Evolutionary conservation across 2,113 vertebrate species (phyloP).

Genomic region (Anhinga anhinga): DNA sequence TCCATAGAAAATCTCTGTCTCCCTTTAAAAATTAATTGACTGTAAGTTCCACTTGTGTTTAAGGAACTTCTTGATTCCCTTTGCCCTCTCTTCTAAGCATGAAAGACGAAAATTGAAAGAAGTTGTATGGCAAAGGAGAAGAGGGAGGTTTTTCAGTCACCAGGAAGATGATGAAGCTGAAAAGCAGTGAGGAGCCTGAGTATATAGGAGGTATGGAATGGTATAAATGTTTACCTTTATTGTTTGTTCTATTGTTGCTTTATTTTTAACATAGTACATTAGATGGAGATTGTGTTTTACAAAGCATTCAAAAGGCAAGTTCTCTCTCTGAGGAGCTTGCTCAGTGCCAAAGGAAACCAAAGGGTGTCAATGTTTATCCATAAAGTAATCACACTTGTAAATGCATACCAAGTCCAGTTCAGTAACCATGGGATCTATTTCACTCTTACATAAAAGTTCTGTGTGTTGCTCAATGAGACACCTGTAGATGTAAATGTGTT

Average conservation of each 20-base stretch:
- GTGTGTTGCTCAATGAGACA: background rate
- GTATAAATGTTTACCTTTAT: background rate
- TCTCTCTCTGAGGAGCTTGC: background rate
- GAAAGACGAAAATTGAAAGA: background rate
- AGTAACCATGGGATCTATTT: background rate
- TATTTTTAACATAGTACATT: background rate
- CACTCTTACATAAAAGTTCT: background rate
- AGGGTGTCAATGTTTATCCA: background rate
- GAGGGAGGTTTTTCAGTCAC: background rate
- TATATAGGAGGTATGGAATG: background rate
- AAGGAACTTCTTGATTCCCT: conserved; percentile 9
- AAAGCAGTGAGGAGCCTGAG: background rate
- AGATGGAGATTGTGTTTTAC: background rate
- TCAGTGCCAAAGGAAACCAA: background rate
- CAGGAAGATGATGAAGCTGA: background rate
- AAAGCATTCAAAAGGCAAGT: background rate
- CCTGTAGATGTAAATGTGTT: background rate
- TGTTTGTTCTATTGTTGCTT: background rate
- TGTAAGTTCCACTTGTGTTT: background rate
- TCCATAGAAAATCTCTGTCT: background rate
- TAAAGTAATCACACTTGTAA: background rate
- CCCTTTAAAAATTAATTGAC: background rate
- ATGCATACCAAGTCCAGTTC: background rate
- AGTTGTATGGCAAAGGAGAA: background rate
- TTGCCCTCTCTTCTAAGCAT: background rate